Evolutionary conservation across 2,888 invertebrate species (phyloP).

Genomic region (Ametastegia equiseti): DNA sequence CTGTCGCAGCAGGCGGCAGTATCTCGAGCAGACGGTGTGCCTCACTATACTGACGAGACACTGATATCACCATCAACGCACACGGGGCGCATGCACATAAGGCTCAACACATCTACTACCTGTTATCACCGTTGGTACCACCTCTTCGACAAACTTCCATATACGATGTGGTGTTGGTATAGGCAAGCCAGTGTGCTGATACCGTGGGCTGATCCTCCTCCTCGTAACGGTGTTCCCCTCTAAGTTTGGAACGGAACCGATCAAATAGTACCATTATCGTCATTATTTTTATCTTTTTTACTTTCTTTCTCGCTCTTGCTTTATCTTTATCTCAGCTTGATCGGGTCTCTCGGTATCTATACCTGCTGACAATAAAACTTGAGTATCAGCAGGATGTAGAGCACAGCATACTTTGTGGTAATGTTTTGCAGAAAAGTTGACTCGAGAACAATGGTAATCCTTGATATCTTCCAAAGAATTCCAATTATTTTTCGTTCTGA

Average conservation of each 20-base stretch:
- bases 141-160: constrained; percentile 39
- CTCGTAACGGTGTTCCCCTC: constrained; percentile 5
- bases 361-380: background rate
- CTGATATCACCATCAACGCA: constrained; percentile 68
- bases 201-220: constrained; percentile 18
- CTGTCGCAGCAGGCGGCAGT: background rate
- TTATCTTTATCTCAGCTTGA: background rate
- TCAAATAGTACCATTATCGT: constrained; percentile 1
- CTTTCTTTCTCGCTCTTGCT: background rate
- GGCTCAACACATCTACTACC: constrained; percentile 62
- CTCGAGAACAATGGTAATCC: too few relatives aligned
- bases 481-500: too few relatives aligned
- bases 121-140: constrained; percentile 62
- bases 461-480: too few relatives aligned
- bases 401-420: too few relatives aligned
- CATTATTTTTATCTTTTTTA: constrained; percentile 2
- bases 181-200: background rate
- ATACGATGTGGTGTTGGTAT: background rate
- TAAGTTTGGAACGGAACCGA: constrained; percentile 7
- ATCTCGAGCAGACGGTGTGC: constrained; percentile 57
- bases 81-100: constrained; percentile 29
- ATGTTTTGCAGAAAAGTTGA: too few relatives aligned
- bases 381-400: too few relatives aligned
- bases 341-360: background rate
- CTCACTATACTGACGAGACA: constrained; percentile 62